These are phyloP conservation scores for Sebastes kiyomatsui DNA, from an alignment of 2,797 vertebrate species.

Conservation along the genomic window DNA sequence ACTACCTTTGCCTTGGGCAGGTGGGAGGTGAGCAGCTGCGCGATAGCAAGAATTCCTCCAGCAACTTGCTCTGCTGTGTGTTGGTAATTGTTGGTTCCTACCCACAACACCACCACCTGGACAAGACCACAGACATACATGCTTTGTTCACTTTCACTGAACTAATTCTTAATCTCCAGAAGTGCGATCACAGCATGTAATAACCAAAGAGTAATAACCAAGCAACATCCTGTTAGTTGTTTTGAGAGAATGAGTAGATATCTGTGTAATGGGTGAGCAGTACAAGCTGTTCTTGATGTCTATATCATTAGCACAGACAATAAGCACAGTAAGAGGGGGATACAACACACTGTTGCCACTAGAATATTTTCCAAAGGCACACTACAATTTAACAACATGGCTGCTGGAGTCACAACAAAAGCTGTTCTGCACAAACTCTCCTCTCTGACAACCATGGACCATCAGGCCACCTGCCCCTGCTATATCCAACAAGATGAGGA, in stretches of 20 bases:
- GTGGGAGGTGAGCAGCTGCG: constrained; percentile 86
- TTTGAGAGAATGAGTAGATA: background rate
- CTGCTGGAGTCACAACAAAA: background rate
- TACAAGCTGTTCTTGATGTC: background rate
- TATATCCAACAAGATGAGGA: background rate
- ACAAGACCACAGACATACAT: constrained; percentile 29
- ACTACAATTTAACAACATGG: background rate
- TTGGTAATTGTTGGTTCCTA: constrained; percentile 95
- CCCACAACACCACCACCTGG: constrained; percentile 96
- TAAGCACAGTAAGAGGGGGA: background rate
- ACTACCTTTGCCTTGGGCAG: constrained; percentile 95
- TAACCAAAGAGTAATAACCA: background rate
- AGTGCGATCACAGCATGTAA: background rate
- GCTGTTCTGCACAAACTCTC: background rate
- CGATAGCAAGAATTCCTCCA: constrained; percentile 91
- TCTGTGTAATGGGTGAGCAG: background rate
- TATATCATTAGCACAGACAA: background rate
- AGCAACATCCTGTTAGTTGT: background rate
- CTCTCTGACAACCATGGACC: background rate
- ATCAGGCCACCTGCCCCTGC: background rate
- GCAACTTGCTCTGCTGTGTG: constrained; percentile 95
- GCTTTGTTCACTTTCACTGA: background rate
- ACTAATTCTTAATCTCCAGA: background rate
- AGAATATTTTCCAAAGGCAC: background rate
- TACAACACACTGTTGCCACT: background rate